Evolutionary conservation across 2,113 vertebrate genomes (phyloP).

Genomic region (Thomomys bottae): DNA sequence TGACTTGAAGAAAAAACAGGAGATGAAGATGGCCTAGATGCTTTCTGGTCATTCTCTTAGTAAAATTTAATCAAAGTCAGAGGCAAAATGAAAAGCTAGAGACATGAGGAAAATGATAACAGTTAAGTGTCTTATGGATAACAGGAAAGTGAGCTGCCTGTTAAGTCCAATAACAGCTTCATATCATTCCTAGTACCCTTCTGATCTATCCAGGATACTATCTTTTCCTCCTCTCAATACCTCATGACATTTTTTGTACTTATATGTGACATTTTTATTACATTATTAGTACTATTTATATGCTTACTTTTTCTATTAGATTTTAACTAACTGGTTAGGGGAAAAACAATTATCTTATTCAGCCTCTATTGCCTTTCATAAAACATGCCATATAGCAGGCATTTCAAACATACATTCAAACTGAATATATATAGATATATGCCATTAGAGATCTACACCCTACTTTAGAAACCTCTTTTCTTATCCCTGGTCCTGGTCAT

Average conservation of each 20-base stretch:
- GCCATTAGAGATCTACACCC: neutral
- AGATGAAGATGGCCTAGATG: neutral
- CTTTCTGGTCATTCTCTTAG: neutral
- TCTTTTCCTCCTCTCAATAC: neutral
- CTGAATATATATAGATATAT: neutral
- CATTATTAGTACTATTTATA: neutral
- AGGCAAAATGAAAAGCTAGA: neutral
- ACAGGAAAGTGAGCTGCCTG: neutral
- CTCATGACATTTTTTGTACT: neutral
- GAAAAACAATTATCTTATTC: neutral
- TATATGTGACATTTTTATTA: neutral
- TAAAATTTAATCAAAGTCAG: neutral
- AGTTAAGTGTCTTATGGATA: neutral
- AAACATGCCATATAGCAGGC: neutral
- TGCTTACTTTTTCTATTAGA: neutral
- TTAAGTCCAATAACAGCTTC: neutral
- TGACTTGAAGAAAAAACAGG: neutral
- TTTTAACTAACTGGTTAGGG: neutral
- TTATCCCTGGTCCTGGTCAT: neutral
- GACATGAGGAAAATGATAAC: neutral
- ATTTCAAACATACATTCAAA: slow-evolving; percentile 24
- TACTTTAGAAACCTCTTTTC: slow-evolving; percentile 9
- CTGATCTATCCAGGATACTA: neutral
- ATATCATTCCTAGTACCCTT: neutral
- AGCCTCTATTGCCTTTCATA: neutral